Evolutionary conservation across 2,113 vertebrate genomes (phyloP), one percentile per base, ranked within the genome.

Genomic region (Alligator sinensis): DNA sequence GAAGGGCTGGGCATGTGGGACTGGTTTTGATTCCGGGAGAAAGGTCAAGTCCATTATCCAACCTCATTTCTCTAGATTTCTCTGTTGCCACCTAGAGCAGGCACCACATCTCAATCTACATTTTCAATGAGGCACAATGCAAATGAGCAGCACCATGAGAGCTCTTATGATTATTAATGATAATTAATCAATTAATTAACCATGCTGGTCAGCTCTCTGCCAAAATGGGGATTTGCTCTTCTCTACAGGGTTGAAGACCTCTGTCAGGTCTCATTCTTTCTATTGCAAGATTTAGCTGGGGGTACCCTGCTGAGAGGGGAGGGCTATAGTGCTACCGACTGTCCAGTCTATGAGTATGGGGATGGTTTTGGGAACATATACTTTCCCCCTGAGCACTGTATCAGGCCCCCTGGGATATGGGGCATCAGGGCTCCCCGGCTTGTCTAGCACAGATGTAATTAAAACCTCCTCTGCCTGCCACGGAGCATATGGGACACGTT

Each of bases 401-500:
- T 27, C 47, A 88, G 82, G 84, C 91, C 86, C 47, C 84, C 75
- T 81, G 30, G 64, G 92, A 94, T 54, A 60, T 25, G 83, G 78
- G 60, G 58, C 92, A 90, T 80, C 70, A 59, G 84, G 77, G 87
- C 84, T 96, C 85, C 80, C 77, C 93, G 38, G 62, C 72, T 91
- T 38, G 81, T 95, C 84, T 93, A 34, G 57, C 94, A 84, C 87
- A 96, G 94, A 96, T 89, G 90, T 95, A 96, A 97, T 97, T 97
- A 97, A 95, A 97, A 88, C 91, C 88, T 96, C 91, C 92, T 84
- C 85, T 94, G 96, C 92, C 87, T 97, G 95, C 95, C 96, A 89
- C 86, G 76, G 88, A 97, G 94, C 97, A 98, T 98, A 98, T 97
- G 97, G 96, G 97, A 96, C 96, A 86, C 76, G 96, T 97, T 98